Percentiles rank a stretch among this genome's conserved stretches.
Evolutionary conservation across 2,797 vertebrate genomes (phyloP).

Genomic region (Pangasius mekongensis): DNA sequence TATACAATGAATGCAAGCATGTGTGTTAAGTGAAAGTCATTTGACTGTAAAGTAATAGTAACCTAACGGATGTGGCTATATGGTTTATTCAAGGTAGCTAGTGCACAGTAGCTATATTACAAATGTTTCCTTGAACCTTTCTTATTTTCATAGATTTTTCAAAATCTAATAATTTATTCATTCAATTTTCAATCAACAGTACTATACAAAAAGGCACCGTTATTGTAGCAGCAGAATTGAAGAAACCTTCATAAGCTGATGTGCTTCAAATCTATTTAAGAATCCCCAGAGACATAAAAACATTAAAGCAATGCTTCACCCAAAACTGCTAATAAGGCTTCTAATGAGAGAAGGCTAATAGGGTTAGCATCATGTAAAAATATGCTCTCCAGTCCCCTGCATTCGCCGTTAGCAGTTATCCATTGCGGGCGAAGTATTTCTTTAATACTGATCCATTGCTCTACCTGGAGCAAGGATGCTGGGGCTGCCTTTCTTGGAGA

Average conservation of each 20-base stretch:
- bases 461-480: constrained; percentile 88
- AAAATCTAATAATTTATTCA: neutral
- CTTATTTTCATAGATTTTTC: neutral
- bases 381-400: neutral
- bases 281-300: neutral
- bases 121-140: neutral
- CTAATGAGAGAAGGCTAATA: neutral
- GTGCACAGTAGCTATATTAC: neutral
- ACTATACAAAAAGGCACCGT: neutral
- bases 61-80: neutral
- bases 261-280: neutral
- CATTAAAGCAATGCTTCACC: constrained; percentile 28
- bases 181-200: neutral
- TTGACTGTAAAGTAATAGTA: neutral
- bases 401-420: neutral
- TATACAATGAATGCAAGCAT: neutral
- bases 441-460: constrained; percentile 37
- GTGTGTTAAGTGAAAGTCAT: neutral
- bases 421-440: constrained; percentile 3
- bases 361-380: constrained; percentile 5
- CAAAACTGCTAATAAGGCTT: neutral
- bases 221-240: neutral
- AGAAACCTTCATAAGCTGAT: neutral
- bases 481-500: constrained; percentile 81
- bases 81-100: neutral